Percentiles rank a stretch among this genome's conserved stretches.
Conservation (phyloP, 2,113 vertebrate species). For the Vidua chalybeata region DNA sequence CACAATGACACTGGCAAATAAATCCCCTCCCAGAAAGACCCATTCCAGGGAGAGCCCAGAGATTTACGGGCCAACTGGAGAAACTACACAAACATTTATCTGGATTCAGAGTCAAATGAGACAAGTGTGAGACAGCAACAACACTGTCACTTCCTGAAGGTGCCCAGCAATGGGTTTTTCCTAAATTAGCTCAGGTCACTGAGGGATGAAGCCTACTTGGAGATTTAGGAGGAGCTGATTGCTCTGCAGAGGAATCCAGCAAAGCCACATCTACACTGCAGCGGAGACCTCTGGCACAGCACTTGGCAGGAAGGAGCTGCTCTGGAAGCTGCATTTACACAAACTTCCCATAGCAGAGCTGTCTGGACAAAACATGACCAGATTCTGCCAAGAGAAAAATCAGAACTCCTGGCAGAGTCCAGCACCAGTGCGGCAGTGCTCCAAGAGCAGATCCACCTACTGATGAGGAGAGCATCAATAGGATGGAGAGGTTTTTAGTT, state of each 20-base stretch:
- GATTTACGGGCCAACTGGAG: not conserved
- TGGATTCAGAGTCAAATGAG: not conserved
- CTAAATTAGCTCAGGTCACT: not conserved
- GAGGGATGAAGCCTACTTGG: not conserved
- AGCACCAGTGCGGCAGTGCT: not conserved
- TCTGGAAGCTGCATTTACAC: slow-evolving; percentile 50
- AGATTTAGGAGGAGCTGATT: not conserved
- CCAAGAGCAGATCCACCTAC: slow-evolving; percentile 12
- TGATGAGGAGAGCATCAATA: not conserved
- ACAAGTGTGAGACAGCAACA: not conserved
- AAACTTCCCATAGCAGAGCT: slow-evolving; percentile 45
- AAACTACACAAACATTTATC: not conserved
- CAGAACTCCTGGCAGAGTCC: not conserved
- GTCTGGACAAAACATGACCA: slow-evolving; percentile 42
- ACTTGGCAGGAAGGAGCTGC: slow-evolving; percentile 36
- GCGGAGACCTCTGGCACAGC: not conserved
- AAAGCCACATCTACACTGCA: not conserved
- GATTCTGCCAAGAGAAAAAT: slow-evolving; percentile 42
- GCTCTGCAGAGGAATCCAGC: not conserved
- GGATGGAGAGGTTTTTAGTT: not conserved
- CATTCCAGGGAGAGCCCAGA: not conserved
- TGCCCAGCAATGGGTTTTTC: not conserved
- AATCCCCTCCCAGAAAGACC: not conserved
- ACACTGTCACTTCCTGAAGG: not conserved
- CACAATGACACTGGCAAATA: not conserved